These are phyloP conservation scores for Merluccius polli DNA, from an alignment of 2,797 vertebrate species.

Conservation along the genomic window DNA sequence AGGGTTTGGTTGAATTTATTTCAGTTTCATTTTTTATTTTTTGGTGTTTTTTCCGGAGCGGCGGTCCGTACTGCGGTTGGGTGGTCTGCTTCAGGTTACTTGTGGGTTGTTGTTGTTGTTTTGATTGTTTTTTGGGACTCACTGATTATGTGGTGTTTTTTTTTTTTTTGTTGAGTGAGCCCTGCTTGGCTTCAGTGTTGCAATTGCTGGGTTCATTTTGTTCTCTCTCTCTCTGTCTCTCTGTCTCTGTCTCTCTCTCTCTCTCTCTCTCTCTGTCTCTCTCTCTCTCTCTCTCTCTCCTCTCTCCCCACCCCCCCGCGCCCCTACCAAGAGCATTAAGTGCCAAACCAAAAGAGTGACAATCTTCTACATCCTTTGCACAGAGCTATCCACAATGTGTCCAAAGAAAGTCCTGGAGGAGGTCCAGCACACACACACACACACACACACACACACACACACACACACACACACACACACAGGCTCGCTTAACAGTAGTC, in stretches of 20 bases:
- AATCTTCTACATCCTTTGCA: background rate
- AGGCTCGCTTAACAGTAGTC: constrained; percentile 25
- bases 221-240: constrained; percentile 14
- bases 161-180: background rate
- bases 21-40: background rate
- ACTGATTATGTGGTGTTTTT: constrained; percentile 16
- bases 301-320: background rate
- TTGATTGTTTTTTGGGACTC: background rate
- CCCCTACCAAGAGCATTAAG: background rate
- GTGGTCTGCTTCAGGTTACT: background rate
- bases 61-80: background rate
- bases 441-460: constrained; percentile 20
- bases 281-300: too few relatives aligned
- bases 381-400: background rate
- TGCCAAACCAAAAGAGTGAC: constrained; percentile 9
- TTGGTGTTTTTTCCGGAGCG: background rate
- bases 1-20: background rate
- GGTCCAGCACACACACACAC: constrained; percentile 5
- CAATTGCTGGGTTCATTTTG: constrained; percentile 19
- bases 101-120: background rate
- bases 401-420: constrained; percentile 4
- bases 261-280: too few relatives aligned
- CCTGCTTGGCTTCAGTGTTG: constrained; percentile 30
- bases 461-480: constrained; percentile 21
- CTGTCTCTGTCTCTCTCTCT: background rate